Base-by-base conservation (phyloP, 2,113 vertebrate genomes). In the Neogobius melanostomus region DNA sequence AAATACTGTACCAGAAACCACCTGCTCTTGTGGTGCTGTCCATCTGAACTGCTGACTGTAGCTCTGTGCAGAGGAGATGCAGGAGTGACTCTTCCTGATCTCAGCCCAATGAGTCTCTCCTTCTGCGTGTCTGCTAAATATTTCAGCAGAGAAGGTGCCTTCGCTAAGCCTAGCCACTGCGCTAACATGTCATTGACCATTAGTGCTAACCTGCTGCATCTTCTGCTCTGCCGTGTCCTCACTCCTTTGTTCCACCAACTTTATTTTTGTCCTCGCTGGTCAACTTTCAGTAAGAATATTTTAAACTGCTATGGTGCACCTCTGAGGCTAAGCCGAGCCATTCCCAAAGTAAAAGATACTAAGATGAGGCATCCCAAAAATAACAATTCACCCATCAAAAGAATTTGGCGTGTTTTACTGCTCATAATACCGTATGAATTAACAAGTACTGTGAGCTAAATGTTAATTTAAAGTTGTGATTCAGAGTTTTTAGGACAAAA, bases 151-250 rank as follows among this genome's bases (percentile, higher is more conserved):
- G 73, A 72, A 82, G 67, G 84, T 60, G 73, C 79, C 82, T 76
- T 76, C 45, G 76, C 82, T 73, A 56, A 72, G 81, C 81, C 80
- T 71, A 78, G 86, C 87, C 82, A 54, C 79, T 66, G 82, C 28
- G 69, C 84, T 86, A 83, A 85, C 81, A 80, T 88, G 90, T 88
- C 89, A 85, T 69, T 92, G 90, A 90, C 89, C 89, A 91, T 92
- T 92, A 91, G 87, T 87, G 88, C 89, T 89, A 88, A 90, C 83
- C 84, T 86, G 87, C 76, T 86, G 84, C 79, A 84, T 68, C 77
- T 72, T 76, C 76, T 74, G 71, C 65, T 77, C 74, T 17, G 49
- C 76, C 62, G 69, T 43, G 63, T 79, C 70, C 43, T 67, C 47
- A 15, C 59, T 74, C 79, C 68, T 76, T 74, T 82, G 61, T 75